These are phyloP conservation scores for Bufo gargarizans DNA, from an alignment of 2,113 vertebrate genomes.

Conservation along the genomic window DNA sequence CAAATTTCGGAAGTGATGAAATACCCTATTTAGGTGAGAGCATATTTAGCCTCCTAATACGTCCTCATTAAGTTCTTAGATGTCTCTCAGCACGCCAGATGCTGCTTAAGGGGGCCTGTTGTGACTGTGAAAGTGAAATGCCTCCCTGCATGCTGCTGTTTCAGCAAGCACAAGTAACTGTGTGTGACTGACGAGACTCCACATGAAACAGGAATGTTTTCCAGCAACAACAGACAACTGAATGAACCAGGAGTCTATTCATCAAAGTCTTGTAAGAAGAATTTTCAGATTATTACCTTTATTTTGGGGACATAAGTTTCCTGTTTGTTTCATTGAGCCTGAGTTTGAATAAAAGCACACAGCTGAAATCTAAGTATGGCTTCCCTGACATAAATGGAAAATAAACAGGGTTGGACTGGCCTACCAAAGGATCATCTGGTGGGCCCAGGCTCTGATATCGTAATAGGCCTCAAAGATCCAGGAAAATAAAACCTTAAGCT, in stretches of 20 bases:
- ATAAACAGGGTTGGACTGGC: too few relatives aligned
- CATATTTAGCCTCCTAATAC: background rate
- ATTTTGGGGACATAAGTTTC: background rate
- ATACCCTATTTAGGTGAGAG: background rate
- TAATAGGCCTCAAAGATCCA: too few relatives aligned
- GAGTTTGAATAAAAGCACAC: background rate
- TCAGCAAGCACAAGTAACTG: conserved; percentile 6
- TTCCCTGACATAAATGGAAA: too few relatives aligned
- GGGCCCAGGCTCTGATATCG: too few relatives aligned
- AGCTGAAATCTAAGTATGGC: background rate
- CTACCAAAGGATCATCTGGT: too few relatives aligned
- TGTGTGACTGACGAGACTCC: conserved; percentile 1
- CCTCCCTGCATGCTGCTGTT: conserved; percentile 19
- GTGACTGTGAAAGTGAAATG: conserved; percentile 17
- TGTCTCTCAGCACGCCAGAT: conserved; percentile 24
- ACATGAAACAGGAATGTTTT: conserved; percentile 3
- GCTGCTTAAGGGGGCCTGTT: background rate
- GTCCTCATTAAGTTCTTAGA: conserved; percentile 30
- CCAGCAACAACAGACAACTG: background rate
- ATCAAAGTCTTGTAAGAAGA: background rate
- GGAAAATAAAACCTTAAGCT: too few relatives aligned
- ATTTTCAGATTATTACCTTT: background rate
- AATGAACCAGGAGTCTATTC: background rate
- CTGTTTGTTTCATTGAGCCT: background rate
- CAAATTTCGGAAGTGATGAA: background rate